Conservation (phyloP, 2,888 invertebrate genomes). For the Achlya flavicornis region DNA sequence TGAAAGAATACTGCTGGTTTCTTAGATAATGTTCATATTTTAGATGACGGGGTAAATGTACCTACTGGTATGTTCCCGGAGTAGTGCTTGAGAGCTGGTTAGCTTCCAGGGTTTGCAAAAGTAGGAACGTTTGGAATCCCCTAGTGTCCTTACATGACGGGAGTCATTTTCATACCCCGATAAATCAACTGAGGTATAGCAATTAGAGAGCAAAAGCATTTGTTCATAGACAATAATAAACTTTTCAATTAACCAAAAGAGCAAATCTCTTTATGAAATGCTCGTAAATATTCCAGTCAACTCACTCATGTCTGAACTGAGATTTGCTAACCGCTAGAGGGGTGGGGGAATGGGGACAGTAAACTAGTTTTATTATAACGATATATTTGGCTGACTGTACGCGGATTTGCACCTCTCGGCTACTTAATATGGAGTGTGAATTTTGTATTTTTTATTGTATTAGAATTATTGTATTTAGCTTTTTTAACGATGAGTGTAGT, state of each 20-base stretch:
- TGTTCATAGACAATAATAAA: slow-evolving; percentile 2
- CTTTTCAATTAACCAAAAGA: slow-evolving; percentile 6
- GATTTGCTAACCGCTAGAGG: slow-evolving; percentile 12
- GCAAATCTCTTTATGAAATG: slow-evolving; percentile 1
- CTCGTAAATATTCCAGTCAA: slow-evolving; percentile 23
- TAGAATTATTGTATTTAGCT: background rate
- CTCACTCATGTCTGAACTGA: background rate
- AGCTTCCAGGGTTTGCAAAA: no score
- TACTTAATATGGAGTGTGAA: slow-evolving; percentile 28
- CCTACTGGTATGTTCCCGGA: no score
- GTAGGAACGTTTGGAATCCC: no score
- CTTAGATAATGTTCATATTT: no score
- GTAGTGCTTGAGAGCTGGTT: no score
- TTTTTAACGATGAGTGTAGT: background rate
- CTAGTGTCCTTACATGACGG: no score
- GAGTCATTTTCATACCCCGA: no score
- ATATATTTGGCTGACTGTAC: slow-evolving; percentile 43
- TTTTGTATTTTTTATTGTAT: slow-evolving; percentile 10
- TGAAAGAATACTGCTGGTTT: no score
- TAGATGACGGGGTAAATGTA: no score
- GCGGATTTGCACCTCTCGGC: slow-evolving; percentile 26
- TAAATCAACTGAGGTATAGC: no score
- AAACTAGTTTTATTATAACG: slow-evolving; percentile 55
- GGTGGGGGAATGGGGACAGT: slow-evolving; percentile 35
- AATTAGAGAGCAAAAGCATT: background rate